Base-by-base conservation (phyloP, 35 echinoderm and acorn worm genomes). In the Patiria miniata region DNA sequence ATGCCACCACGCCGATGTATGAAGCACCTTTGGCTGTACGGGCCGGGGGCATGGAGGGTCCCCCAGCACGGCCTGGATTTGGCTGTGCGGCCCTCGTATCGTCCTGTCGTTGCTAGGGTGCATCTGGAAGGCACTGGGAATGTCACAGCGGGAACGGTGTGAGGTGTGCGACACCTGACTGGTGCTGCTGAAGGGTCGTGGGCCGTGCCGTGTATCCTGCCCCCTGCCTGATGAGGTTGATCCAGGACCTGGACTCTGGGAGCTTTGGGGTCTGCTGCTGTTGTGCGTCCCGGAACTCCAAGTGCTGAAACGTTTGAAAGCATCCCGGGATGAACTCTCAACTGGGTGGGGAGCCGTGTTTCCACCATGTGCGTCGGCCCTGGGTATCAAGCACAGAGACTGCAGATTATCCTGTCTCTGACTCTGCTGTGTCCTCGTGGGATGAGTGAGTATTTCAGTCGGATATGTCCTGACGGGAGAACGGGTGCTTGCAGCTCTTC, bases 1-100 rank as follows among this genome's bases (percentile, higher is more conserved):
- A 56, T 98, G 95, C 61, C 91, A 98, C 91, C 91, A 97, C 2
- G 93, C 89, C 34, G 92, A 53, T 21, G 89, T 55, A 28, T 93
- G 81, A 28, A 91, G 39, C 2, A 56, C 78, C 19, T 83, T 85
- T 14, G 78, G 36, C 15, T 39, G 77, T 15, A 77, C 39, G 18
- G 88, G 83, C 36, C 95, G 52, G 12, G 89, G 91, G 40, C 86
- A 90, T 2, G 89, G 60, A 30, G 91, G 89, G 21, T 94, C 89
- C 36, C 89, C 89, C 5, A 98, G 81, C 44, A 98, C 85, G 37
- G 79, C 54, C 14, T 40, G 33, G n/a, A 98, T 77, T 0, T 91
- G 33, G 82, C 95, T 94, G 78, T 98, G 85, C 8, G 95, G 95
- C 8, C 95, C 92, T 1, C 92, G 91, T 36, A 98, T 58, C 1